These are phyloP conservation scores for Spea bombifrons DNA, from an alignment of 2,113 vertebrate species.

Conservation along the genomic window DNA sequence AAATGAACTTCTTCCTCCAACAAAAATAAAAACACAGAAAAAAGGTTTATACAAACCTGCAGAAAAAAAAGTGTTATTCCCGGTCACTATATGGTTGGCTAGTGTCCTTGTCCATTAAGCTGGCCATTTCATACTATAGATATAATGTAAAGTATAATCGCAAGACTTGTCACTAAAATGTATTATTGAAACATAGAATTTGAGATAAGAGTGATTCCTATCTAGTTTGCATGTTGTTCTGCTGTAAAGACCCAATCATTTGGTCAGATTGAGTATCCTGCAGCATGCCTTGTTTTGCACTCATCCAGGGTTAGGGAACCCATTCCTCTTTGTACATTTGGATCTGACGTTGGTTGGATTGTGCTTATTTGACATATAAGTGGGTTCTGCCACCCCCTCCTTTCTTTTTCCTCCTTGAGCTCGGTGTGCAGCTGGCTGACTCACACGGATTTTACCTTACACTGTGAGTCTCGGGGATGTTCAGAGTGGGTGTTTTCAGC, in stretches of 20 bases:
- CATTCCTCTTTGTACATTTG: neutral
- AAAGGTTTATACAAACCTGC: too few species aligned
- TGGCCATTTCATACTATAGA: neutral
- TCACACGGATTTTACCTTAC: conserved; percentile 22
- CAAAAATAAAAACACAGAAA: too few species aligned
- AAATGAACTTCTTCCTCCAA: too few species aligned
- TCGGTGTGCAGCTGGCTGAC: conserved; percentile 16
- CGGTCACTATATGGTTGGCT: conserved; percentile 27
- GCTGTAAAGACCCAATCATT: too few species aligned
- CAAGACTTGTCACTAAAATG: too few species aligned
- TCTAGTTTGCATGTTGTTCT: too few species aligned
- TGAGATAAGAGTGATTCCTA: too few species aligned
- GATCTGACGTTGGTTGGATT: neutral
- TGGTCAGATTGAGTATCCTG: neutral
- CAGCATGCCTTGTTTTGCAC: neutral
- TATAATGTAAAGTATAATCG: neutral
- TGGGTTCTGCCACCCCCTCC: conserved; percentile 1
- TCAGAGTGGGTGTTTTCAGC: conserved; percentile 33
- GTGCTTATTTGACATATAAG: conserved; percentile 5
- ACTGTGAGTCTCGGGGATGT: neutral
- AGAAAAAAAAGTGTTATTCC: too few species aligned
- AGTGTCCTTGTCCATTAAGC: conserved; percentile 21
- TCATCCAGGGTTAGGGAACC: neutral
- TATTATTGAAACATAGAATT: too few species aligned
- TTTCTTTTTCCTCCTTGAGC: neutral